Percentiles rank a stretch among this genome's conserved stretches.
These are phyloP conservation scores for Tolmerus cingulatus DNA, from an alignment of 2,888 invertebrate genomes.

Conservation along the genomic window DNA sequence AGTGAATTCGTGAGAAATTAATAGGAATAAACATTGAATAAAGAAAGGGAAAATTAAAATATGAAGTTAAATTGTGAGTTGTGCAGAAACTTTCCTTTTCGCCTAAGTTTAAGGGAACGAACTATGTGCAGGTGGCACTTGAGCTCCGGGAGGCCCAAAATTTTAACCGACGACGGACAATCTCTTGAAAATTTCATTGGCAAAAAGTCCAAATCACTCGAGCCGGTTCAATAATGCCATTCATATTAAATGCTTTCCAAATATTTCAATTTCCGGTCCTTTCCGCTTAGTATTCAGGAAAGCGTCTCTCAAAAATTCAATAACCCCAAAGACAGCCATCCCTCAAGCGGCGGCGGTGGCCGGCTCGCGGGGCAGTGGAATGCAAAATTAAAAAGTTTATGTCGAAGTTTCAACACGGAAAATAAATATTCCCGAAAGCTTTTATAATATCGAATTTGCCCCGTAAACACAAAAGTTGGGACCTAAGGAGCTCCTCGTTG, in stretches of 20 bases:
- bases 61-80: too few relatives aligned
- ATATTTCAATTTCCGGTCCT: constrained; percentile 24
- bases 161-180: background rate
- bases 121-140: background rate
- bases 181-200: background rate
- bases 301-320: constrained; percentile 3
- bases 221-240: background rate
- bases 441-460: constrained; percentile 16
- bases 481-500: background rate
- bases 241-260: background rate
- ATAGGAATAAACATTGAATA: too few relatives aligned
- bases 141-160: background rate
- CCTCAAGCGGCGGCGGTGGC: background rate
- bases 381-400: constrained; percentile 23
- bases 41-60: too few relatives aligned
- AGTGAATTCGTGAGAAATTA: too few relatives aligned
- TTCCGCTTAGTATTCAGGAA: constrained; percentile 14
- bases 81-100: background rate
- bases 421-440: constrained; percentile 5
- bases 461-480: constrained; percentile 4
- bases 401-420: background rate
- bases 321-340: constrained; percentile 10
- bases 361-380: background rate
- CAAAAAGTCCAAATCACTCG: background rate
- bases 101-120: background rate